phyloP scores from a whole-genome alignment of 2,888 invertebrate species.

The Drosophila peninsularis region DNA sequence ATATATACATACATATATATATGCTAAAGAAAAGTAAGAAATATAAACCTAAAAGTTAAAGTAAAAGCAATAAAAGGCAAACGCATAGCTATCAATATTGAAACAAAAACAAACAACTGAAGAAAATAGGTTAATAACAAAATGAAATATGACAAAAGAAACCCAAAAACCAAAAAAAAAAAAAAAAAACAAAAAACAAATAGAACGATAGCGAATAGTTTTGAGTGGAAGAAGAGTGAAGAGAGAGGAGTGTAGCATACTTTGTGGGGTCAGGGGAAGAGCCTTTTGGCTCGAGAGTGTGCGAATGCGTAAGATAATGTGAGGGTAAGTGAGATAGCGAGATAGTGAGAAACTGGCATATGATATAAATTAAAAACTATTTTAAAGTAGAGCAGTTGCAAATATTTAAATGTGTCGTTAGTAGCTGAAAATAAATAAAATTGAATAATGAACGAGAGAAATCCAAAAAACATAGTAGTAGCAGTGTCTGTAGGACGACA shows the following conservation, averaged over 20 bases:
- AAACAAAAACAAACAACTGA: slow-evolving; percentile 29
- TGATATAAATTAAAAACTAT: slow-evolving; percentile 64
- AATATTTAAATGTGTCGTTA: slow-evolving; percentile 81
- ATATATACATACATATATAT: slow-evolving; percentile 51
- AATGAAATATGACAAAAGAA: slow-evolving; percentile 23
- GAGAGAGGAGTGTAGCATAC: slow-evolving; percentile 53
- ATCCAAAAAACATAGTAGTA: slow-evolving; percentile 66
- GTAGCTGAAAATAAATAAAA: slow-evolving; percentile 50
- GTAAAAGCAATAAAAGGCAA: slow-evolving; percentile 77
- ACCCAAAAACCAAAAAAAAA: not conserved
- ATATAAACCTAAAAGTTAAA: slow-evolving; percentile 53
- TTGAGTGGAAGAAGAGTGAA: slow-evolving; percentile 43
- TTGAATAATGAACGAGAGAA: slow-evolving; percentile 32
- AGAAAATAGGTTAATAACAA: slow-evolving; percentile 60
- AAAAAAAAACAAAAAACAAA: not conserved
- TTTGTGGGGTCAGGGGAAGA: slow-evolving; percentile 50
- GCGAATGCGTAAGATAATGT: slow-evolving; percentile 14
- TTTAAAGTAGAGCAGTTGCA: slow-evolving; percentile 80
- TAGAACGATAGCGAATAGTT: slow-evolving; percentile 55
- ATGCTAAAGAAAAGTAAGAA: slow-evolving; percentile 28
- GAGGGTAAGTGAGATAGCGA: slow-evolving; percentile 44
- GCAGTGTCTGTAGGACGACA: slow-evolving; percentile 72
- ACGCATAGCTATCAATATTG: slow-evolving; percentile 75
- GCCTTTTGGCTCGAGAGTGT: slow-evolving; percentile 65
- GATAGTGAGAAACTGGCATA: slow-evolving; percentile 51